Base-by-base conservation (phyloP, 1,140 invertebrate species). In the Prorops nasuta region DNA sequence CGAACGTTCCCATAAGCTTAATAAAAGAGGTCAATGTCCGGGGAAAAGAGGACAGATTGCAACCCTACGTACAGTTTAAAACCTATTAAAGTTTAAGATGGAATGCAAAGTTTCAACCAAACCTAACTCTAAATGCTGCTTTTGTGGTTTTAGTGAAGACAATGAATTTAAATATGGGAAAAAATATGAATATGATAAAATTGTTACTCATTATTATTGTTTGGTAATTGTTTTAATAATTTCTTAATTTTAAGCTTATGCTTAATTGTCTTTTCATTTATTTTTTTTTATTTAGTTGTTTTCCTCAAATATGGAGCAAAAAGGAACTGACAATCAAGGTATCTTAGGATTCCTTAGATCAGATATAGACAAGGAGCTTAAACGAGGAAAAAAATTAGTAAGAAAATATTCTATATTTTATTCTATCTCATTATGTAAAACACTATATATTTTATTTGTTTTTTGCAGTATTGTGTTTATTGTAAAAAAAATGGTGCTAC, bases 401-500 rank as follows among this genome's bases (percentile, higher is more conserved):
- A 71, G 67, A 57, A 14, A 3, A 36, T 48, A 22, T 36, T 24
- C 20, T 19, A 50, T 40, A 45, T 34, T 9, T 46, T 31, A 28
- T 57, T 32, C 50, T 31, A 45, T 35, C 17, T 42, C 18, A 44
- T 50, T 36, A 36, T 17, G 20, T 2, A 31, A n/a, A 24, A 12
- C 16, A 47, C 49, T 35, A 44, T 37, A 46, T 8, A 21, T 45
- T 43, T 4, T 39, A 9, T 15, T 20, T 16, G 3, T 40, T 48
- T 49, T 51, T 72, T 64, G 39, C 57, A 86, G 82, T 58, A 57
- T 53, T 88, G 86, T 65, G 67, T 52, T 16, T 84, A 79, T 58
- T 88, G 86, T 62, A 77, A 75, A 54, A 79, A 76, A 48, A 63
- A 39, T 49, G 84, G 84, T 31, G 85, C 85, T 2, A 84, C 85